Base-by-base conservation (phyloP, 2,797 vertebrate species). In the Nannoperca obscura region DNA sequence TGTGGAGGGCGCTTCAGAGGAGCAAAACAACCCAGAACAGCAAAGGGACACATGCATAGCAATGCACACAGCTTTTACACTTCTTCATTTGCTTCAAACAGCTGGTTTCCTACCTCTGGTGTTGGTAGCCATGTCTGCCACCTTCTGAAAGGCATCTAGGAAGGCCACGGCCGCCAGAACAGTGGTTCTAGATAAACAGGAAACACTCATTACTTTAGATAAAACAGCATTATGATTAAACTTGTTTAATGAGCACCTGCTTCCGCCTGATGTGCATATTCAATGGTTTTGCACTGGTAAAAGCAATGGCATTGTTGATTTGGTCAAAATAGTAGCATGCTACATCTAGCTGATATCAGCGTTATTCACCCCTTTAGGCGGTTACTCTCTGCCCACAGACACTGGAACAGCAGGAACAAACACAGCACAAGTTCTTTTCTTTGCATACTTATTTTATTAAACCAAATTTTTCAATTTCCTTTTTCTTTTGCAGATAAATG, bases 81-180 rank as follows among this genome's bases (percentile, higher is more conserved):
- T 27, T 27, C 24, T 27, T 27, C 24, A 27, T 27, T 27, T 27
- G 24, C 24, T 27, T 27, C 24, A 27, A n/a, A 59, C 44, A 24
- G 19, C 10, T 20, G 14, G 5, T 36, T 11, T 68, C 95, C 84
- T 95, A 99, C 98, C 98, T 97, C 98, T 94, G 46, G 98, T 98
- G 95, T 99, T 99, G 93, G 98, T 99, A 68, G 98, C 98, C 97
- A 99, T 98, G 89, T 99, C 98, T 0, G 98, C 98, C 93, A 99
- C 97, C 95, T 98, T 99, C 95, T 99, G 98, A 95, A 99, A 99
- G 87, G 98, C 98, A 88, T 99, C 98, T 84, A 99, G 92, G 94
- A 99, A 99, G 85, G 97, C 97, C 76, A 98, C 97, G 24, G 97
- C 97, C 27, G 97, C 97, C 92, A 99, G 94, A 78, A 99, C 97